Evolutionary conservation across 2,797 vertebrate genomes (phyloP).

Genomic region (Malurus leucopterus): DNA sequence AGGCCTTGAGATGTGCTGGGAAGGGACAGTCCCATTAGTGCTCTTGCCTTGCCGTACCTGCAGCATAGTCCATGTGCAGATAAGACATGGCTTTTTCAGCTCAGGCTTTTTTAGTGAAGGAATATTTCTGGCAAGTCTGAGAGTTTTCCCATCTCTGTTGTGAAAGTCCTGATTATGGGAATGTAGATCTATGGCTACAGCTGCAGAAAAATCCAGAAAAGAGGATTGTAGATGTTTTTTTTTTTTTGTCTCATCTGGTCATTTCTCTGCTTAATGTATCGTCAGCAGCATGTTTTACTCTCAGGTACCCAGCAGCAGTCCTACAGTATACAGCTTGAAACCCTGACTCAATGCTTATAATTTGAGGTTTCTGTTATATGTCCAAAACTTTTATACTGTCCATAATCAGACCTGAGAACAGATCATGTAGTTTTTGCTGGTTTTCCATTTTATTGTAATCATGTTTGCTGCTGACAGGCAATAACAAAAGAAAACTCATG

Average conservation of each 20-base stretch:
- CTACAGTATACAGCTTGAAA: background rate
- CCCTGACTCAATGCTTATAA: background rate
- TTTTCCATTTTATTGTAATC: background rate
- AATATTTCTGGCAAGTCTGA: background rate
- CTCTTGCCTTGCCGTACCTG: background rate
- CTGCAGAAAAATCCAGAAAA: background rate
- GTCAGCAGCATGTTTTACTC: background rate
- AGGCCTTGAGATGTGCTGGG: fast-evolving
- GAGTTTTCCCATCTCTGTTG: fast-evolving
- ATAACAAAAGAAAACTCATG: background rate
- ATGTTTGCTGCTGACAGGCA: background rate
- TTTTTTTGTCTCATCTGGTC: background rate
- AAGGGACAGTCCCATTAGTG: too few species aligned
- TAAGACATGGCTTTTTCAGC: fast-evolving
- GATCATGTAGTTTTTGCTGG: background rate
- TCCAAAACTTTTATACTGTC: background rate
- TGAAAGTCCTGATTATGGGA: background rate
- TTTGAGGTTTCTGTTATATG: background rate
- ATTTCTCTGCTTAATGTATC: background rate
- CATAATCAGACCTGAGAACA: background rate
- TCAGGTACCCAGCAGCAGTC: background rate
- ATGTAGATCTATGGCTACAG: background rate
- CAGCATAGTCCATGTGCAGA: fast-evolving
- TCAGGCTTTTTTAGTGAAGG: background rate
- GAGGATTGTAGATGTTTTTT: background rate